Evolutionary conservation across 92 coral and sea anemone genomes (phyloP).

Genomic region (Metridium senile): DNA sequence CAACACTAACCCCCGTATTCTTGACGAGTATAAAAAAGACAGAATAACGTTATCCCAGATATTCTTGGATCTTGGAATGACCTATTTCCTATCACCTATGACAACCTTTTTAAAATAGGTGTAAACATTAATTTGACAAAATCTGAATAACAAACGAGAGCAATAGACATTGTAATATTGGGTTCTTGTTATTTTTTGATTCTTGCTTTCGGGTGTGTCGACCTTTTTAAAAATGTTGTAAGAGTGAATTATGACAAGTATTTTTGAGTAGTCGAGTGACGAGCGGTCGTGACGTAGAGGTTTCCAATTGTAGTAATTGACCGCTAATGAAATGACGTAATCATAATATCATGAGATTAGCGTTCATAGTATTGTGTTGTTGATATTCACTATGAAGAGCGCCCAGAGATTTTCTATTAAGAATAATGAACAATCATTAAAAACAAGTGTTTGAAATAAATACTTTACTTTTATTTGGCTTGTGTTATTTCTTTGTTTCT

Average conservation of each 20-base stretch:
- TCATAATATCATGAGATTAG: conserved; percentile 12
- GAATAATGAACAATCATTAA: conserved; percentile 11
- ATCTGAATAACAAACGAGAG: no score
- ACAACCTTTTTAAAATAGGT: no score
- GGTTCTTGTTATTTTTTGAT: no score
- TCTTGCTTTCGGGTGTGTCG: background rate
- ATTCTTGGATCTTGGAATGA: no score
- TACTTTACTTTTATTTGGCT: conserved; percentile 23
- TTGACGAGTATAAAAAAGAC: no score
- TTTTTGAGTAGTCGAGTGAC: conserved; percentile 8
- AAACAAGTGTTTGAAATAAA: conserved; percentile 23
- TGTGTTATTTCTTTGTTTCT: background rate
- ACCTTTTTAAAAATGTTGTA: background rate
- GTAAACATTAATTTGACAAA: no score
- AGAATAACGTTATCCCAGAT: no score
- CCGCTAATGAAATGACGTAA: conserved; percentile 23
- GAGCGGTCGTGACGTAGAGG: conserved; percentile 16
- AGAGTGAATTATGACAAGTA: background rate
- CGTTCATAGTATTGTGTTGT: conserved; percentile 30
- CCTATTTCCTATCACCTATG: no score
- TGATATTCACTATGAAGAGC: conserved; percentile 14
- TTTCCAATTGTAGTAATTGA: background rate
- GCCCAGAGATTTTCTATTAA: conserved; percentile 31
- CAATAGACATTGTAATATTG: no score
- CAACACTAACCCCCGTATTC: no score